Evolutionary conservation across 2,888 invertebrate genomes (phyloP).

Genomic region (Cancer borealis): DNA sequence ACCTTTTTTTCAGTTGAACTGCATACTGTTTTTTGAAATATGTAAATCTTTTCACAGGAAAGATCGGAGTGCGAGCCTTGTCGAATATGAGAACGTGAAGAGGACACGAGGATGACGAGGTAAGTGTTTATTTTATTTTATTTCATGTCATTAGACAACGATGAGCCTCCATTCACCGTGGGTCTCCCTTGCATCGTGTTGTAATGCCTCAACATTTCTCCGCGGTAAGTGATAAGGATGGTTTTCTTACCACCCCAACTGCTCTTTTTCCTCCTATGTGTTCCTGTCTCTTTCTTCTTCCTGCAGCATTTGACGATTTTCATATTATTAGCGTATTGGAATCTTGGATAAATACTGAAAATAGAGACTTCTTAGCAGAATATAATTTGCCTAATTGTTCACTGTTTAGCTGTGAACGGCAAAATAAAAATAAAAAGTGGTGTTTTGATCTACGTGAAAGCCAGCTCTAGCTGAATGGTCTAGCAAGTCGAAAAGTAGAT

Average conservation of each 20-base stretch:
- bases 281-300: neutral
- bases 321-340: no score
- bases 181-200: neutral
- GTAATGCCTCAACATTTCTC: neutral
- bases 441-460: no score
- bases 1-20: no score
- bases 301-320: no score
- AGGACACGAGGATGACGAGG: neutral
- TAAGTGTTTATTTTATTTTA: neutral
- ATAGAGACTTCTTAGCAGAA: no score
- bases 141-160: neutral
- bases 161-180: neutral
- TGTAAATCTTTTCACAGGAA: neutral
- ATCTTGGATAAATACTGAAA: no score
- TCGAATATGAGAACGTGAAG: neutral
- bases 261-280: neutral
- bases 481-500: no score
- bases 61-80: neutral
- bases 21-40: neutral
- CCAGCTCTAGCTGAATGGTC: no score
- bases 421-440: no score
- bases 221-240: neutral
- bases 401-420: no score
- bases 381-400: no score
- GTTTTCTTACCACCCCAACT: neutral